Evolutionary conservation across 2,888 invertebrate species (phyloP), one percentile per base, ranked within the genome.

Genomic region (Dorcus hopei): DNA sequence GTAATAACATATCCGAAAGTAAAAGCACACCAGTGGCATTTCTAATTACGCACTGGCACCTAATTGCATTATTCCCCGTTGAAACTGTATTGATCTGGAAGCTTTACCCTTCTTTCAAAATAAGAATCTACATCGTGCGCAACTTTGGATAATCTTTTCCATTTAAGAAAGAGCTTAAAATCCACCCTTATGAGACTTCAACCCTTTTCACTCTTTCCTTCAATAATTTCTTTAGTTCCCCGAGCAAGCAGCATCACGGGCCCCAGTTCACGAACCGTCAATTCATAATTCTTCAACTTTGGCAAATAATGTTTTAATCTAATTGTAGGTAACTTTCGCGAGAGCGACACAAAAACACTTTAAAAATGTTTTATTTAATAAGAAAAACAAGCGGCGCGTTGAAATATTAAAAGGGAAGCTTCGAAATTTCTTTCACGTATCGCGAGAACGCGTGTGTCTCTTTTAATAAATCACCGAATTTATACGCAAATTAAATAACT

Each of bases 1-100:
- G 14, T 45, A n/a, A 45, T 45, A 45, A 45, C 45, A 23, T 19
- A n/a, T 45, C 45, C 45, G 45, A 45, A n/a, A 9, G 45, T 42
- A 42, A 14, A 45, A 45, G 45, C 14, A 16, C 9, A 9, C 19
- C 45, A 23, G 19, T 70, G 73, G 73, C 72, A 72, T 72, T 74
- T 73, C 73, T 75, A 75, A 75, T 74, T 75, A 74, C 71, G 70
- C 75, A 73, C 72, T 72, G 74, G 68, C 70, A 70, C 71, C 72
- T 75, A 75, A 75, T 75, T 75, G 72, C 71, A 72, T 75, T 75
- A 75, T 65, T 64, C 63, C 68, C 69, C 72, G 70, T 74, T 73
- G 71, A 71, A 72, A 74, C 71, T 69, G 69, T 74, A 75, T 75
- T 72, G 75, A 75, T 75, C 71, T 61, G 67, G 16, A 71, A 72